Evolutionary conservation across 2,888 invertebrate species (phyloP).

Genomic region (Amblyteles armatorius): DNA sequence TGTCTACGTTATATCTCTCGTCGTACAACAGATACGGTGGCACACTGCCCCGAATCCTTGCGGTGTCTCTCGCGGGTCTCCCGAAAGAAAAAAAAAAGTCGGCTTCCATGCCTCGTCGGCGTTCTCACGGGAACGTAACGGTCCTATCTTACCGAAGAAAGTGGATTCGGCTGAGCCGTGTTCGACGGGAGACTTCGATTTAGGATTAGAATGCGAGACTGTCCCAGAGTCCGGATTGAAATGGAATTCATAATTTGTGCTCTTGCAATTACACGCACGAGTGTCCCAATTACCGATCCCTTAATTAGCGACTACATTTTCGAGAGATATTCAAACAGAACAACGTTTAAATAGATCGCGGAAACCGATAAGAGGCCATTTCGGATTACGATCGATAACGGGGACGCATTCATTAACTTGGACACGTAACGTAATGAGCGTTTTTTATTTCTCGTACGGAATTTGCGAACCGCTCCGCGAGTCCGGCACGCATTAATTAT

Average conservation of each 20-base stretch:
- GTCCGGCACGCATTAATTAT: constrained; percentile 44
- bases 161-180: constrained; percentile 54
- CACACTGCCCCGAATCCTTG: constrained; percentile 73
- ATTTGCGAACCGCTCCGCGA: constrained; percentile 11
- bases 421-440: constrained; percentile 15
- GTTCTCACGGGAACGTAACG: constrained; percentile 69
- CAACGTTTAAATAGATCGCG: neutral
- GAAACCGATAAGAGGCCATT: constrained; percentile 6
- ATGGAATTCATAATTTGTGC: neutral
- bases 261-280: neutral
- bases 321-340: neutral
- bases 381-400: neutral
- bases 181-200: constrained; percentile 28
- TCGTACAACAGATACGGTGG: constrained; percentile 59
- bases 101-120: constrained; percentile 65
- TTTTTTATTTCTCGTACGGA: neutral
- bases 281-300: neutral
- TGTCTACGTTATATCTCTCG: constrained; percentile 37
- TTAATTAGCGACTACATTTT: neutral
- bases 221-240: neutral
- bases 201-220: constrained; percentile 27
- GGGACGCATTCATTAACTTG: constrained; percentile 2
- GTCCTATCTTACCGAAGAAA: constrained; percentile 66
- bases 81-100: constrained; percentile 46
- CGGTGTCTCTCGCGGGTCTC: constrained; percentile 51